phyloP scores from a whole-genome alignment of 2,888 invertebrate species.

The Ichneumoninae sp. region DNA sequence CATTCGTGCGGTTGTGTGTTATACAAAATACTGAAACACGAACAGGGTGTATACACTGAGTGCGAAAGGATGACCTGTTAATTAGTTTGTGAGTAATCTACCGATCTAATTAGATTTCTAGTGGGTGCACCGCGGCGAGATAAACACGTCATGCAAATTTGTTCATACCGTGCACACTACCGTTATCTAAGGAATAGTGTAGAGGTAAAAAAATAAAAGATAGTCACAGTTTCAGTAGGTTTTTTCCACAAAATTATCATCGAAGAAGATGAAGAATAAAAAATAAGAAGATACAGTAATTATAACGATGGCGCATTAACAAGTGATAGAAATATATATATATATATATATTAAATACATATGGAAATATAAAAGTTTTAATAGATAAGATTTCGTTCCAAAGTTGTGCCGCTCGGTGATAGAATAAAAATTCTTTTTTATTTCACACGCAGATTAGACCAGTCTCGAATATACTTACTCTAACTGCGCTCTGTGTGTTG shows the following conservation, averaged over 20 bases:
- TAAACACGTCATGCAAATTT: slow-evolving; percentile 58
- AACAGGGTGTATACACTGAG: slow-evolving; percentile 5
- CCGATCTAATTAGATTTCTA: slow-evolving; percentile 42
- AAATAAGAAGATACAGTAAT: slow-evolving; percentile 20
- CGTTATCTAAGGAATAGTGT: slow-evolving; percentile 19
- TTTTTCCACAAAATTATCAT: slow-evolving; percentile 25
- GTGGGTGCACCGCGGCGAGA: slow-evolving; percentile 42
- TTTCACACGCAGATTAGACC: slow-evolving; percentile 55
- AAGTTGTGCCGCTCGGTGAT: slow-evolving; percentile 60
- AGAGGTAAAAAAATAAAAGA: slow-evolving; percentile 43
- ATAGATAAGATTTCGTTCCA: slow-evolving; percentile 50
- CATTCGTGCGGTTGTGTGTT: slow-evolving; percentile 40
- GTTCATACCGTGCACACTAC: slow-evolving; percentile 59
- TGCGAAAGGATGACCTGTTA: slow-evolving; percentile 15
- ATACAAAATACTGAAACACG: slow-evolving; percentile 14
- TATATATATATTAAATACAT: slow-evolving; percentile 19
- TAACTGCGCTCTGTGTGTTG: slow-evolving; percentile 82
- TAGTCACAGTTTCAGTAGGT: slow-evolving; percentile 29
- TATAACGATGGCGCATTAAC: slow-evolving; percentile 23
- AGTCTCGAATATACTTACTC: slow-evolving; percentile 82
- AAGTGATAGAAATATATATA: slow-evolving; percentile 35
- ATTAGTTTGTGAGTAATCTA: slow-evolving; percentile 41
- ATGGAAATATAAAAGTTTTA: slow-evolving; percentile 31
- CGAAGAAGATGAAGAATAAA: slow-evolving; percentile 26
- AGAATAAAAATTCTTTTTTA: slow-evolving; percentile 38